Conservation (phyloP, 2,797 vertebrate species). For the Tenualosa ilisha region DNA sequence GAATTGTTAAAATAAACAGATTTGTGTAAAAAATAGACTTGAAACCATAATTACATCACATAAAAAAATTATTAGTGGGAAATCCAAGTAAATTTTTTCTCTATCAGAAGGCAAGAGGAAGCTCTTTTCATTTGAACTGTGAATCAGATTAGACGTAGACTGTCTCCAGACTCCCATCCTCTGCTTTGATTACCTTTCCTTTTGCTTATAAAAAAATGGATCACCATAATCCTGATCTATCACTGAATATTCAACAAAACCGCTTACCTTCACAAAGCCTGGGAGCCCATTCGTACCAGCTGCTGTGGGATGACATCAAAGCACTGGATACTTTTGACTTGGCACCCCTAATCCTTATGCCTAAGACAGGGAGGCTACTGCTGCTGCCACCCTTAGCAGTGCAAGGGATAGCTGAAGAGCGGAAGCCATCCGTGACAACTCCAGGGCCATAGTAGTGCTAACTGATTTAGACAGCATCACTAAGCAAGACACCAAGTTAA, state of each 20-base stretch:
- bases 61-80: not conserved
- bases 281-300: not conserved
- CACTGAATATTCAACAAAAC: not conserved
- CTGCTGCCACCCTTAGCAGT: not conserved
- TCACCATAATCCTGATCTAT: not conserved
- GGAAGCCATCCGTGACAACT: not conserved
- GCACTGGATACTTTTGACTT: not conserved
- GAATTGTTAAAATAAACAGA: not conserved
- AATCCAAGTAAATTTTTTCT: not conserved
- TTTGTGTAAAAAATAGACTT: not conserved
- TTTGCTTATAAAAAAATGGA: not conserved
- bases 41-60: not conserved
- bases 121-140: conserved; percentile 11
- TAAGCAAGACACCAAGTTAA: not conserved
- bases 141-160: not conserved
- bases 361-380: not conserved
- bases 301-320: not conserved
- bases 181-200: not conserved
- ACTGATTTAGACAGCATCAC: not conserved
- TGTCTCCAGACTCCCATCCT: not conserved
- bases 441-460: not conserved
- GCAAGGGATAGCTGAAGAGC: not conserved
- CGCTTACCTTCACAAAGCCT: conserved; percentile 6
- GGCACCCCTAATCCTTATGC: not conserved
- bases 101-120: not conserved